Evolutionary conservation across 2,888 invertebrate species (phyloP).

Genomic region (Agriotes lineatus): DNA sequence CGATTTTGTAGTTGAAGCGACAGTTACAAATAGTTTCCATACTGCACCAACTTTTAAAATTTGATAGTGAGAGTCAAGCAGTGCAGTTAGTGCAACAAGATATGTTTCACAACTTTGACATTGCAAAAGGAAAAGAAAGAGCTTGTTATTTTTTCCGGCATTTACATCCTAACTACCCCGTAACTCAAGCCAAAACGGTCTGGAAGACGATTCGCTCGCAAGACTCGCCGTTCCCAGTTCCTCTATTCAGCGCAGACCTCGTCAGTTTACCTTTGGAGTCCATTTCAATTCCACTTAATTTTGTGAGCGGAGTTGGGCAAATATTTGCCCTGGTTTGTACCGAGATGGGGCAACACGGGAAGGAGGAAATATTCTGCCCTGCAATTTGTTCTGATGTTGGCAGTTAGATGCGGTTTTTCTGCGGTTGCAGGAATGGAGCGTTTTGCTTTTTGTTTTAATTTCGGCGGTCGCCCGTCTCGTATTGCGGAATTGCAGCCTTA

Average conservation of each 20-base stretch:
- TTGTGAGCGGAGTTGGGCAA: conserved; percentile 66
- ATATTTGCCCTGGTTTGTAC: conserved; percentile 66
- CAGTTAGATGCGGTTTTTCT: conserved; percentile 45
- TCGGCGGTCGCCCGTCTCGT: conserved; percentile 32
- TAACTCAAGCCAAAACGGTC: not conserved
- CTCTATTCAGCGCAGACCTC: conserved; percentile 49
- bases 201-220: conserved; percentile 31
- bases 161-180: no score
- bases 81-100: no score
- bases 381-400: conserved; percentile 53
- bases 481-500: conserved; percentile 24
- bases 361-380: conserved; percentile 46
- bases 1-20: no score
- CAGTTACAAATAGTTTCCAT: no score
- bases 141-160: no score
- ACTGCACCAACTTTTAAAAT: no score
- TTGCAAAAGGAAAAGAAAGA: no score
- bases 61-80: no score
- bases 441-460: conserved; percentile 54
- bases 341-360: conserved; percentile 53
- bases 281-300: conserved; percentile 69
- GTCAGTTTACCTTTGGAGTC: conserved; percentile 66
- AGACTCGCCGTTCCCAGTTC: conserved; percentile 45
- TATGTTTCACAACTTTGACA: no score
- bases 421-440: conserved; percentile 44